phyloP scores from a whole-genome alignment of 64 coral and sea anemone species.

The Pocillopora verrucosa region DNA sequence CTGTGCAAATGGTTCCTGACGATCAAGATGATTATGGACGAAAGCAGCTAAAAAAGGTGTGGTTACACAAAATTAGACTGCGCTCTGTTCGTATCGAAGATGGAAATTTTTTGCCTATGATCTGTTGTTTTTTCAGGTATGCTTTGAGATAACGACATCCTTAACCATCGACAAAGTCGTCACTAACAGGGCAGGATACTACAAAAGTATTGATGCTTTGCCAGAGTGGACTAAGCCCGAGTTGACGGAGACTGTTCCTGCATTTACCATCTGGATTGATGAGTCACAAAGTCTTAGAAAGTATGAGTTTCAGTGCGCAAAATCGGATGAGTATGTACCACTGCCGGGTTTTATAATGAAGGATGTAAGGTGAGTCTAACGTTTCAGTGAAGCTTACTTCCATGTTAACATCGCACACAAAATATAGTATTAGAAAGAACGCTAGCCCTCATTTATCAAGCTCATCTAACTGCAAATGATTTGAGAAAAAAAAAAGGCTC shows the following conservation, averaged over 20 bases:
- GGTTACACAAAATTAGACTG: neutral
- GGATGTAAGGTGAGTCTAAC: conserved; percentile 54
- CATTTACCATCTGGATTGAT: conserved; percentile 70
- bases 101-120: too few species aligned
- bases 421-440: too few species aligned
- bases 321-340: conserved; percentile 74
- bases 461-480: too few species aligned
- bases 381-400: neutral
- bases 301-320: conserved; percentile 80
- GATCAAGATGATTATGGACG: conserved; percentile 60
- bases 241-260: conserved; percentile 61
- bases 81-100: too few species aligned
- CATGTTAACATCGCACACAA: neutral
- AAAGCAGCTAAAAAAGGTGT: conserved; percentile 85
- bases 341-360: conserved; percentile 43
- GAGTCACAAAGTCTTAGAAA: conserved; percentile 44
- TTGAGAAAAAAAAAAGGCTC: too few species aligned
- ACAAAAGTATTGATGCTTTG: conserved; percentile 55
- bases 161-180: conserved; percentile 71
- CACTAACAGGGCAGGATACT: conserved; percentile 78
- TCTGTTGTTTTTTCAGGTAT: conserved; percentile 46
- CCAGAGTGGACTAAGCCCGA: conserved; percentile 72
- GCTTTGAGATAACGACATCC: conserved; percentile 75
- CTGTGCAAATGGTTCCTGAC: conserved; percentile 52
- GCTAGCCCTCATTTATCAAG: too few species aligned